Base-by-base conservation (phyloP, 2,797 vertebrate species). In the Sebastes oblongus region DNA sequence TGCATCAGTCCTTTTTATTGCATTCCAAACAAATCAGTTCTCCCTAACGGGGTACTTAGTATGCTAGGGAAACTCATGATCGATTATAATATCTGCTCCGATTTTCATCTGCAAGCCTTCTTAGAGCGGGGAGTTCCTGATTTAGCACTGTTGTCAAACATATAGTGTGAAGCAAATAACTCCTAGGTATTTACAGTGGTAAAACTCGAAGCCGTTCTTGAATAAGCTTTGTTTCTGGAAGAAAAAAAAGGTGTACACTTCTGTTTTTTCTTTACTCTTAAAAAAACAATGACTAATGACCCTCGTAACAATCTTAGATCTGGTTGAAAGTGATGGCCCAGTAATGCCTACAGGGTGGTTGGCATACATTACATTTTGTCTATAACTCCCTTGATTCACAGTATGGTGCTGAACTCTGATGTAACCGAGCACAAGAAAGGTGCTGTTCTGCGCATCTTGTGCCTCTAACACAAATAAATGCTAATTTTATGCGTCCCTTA, bases 351-450 rank as follows among this genome's bases (percentile, higher is more conserved):
- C 46, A 68, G 54, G 32, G 1, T 70, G 30, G 20, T 16, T 74
- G 16, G 34, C 30, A 69, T 75, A 4, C 20, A 52, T 52, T 20
- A 77, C 14, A 46, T 64, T 22, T 70, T 71, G 22, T 72, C 16
- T 80, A 1, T n/a, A 76, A 72, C 52, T 50, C 42, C 16, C 6
- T 72, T 65, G 20, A 42, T 78, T 66, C 68, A 71, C 65, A 76
- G 74, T 71, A 6, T 46, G 30, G 36, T 39, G 42, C 70, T 66
- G 30, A 50, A 60, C 54, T 78, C 0, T 2, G 8, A n/a, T 82
- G 32, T 59, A 80, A 66, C n/a, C 1, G 12, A 65, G 27, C 29
- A 25, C 3, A 46, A 8, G 22, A 85, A 67, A 71, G 20, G 7
- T 72, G 32, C 56, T 34, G 29, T 11, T 56, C 39, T 66, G 10